A percentile compares a stretch with the other conserved stretches of the same genome.
Conservation (phyloP, 2,797 vertebrate species). For the Sebastiscus albofasciatus region DNA sequence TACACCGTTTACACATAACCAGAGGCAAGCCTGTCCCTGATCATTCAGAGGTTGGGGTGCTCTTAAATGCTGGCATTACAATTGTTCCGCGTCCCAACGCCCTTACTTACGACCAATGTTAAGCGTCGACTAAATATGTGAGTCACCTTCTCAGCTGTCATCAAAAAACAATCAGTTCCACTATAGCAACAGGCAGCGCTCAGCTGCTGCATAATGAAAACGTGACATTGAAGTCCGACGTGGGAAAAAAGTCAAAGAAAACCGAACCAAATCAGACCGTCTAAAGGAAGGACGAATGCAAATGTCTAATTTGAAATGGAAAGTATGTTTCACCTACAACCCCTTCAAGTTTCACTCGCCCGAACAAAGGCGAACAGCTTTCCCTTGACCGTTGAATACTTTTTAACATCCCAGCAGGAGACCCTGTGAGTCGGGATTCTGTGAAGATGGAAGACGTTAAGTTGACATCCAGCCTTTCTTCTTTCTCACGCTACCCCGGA, state of each 20-base stretch:
- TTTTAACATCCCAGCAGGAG: constrained; percentile 15
- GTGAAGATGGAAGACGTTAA: neutral
- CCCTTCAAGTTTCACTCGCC: neutral
- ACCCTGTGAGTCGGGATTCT: constrained; percentile 3
- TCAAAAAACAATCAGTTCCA: constrained; percentile 76
- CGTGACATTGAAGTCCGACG: constrained; percentile 63
- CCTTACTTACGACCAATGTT: constrained; percentile 46
- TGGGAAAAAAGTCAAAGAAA: constrained; percentile 50
- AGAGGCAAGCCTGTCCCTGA: constrained; percentile 5
- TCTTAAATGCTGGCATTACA: constrained; percentile 3
- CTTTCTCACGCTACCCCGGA: neutral
- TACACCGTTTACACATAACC: constrained; percentile 6
- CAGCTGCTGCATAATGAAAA: constrained; percentile 61
- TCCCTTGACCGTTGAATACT: constrained; percentile 3
- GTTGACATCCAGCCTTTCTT: constrained; percentile 3
- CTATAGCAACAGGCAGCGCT: constrained; percentile 53
- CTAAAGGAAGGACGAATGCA: constrained; percentile 65
- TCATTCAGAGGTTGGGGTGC: constrained; percentile 27
- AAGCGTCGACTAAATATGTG: constrained; percentile 56
- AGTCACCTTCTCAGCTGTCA: constrained; percentile 73
- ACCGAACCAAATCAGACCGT: constrained; percentile 33
- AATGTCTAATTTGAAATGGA: constrained; percentile 67
- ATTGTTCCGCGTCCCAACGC: constrained; percentile 14
- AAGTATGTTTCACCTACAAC: constrained; percentile 39
- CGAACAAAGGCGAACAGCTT: constrained; percentile 41